Evolutionary conservation across 2,113 vertebrate genomes (phyloP), one percentile per base, ranked within the genome.

Genomic region (Lathamus discolor): DNA sequence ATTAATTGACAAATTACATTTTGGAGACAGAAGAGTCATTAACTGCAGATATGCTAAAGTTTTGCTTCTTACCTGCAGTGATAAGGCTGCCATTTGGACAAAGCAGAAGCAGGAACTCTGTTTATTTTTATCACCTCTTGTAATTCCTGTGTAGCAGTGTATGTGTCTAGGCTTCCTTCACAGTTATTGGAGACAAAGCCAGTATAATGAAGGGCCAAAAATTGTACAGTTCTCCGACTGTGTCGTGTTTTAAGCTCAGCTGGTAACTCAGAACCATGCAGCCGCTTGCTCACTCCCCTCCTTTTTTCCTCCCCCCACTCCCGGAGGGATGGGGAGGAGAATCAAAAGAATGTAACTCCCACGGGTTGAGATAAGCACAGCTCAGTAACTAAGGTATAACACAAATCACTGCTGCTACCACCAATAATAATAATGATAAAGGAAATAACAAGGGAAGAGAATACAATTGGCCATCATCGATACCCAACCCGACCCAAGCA

Each of bases 111-210:
- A 85, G 68, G 46, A 89, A 89, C 44, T 92, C 62, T 83, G 86
- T 83, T 92, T 64, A 75, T 81, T 95, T 92, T 92, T 95, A 94
- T 91, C 81, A 91, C 31, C 67, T 79, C 17, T 66, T 76, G 19
- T 88, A 96, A 91, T 63, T 96, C 81, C 78, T 62, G 11, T 39
- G 37, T 52, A 86, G 79, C 73, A 41, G 85, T 66, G 63, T 80
- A 73, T 49, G 28, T 49, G 49, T 83, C 89, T 94, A 86, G 62
- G 70, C 59, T 87, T 88, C 72, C 37, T 64, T 82, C 74, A 49
- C 1, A 86, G 49, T 59, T 51, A 91, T 9, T 51, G 61, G 37
- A 88, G 81, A 91, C 16, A 8, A 86, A 88, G 73, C 39, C 52
- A 86, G 67, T 75, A 61, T 27, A 88, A 88, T 12, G 57, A 86